Evolutionary conservation across 2,888 invertebrate species (phyloP).

Genomic region (Heliothis peltigera): DNA sequence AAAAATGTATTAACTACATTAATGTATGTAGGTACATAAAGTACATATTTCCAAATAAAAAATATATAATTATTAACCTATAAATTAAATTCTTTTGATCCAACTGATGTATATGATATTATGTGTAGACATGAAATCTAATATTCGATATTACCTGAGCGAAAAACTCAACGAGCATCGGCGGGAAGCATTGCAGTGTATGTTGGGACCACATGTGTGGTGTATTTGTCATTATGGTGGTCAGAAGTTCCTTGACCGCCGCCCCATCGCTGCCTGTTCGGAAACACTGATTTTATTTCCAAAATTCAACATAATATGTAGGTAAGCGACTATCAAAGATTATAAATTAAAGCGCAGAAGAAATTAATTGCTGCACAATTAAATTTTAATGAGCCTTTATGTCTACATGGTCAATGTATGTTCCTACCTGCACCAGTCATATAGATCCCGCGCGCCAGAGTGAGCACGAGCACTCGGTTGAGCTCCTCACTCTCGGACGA

Average conservation of each 20-base stretch:
- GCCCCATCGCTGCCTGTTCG: conserved; percentile 89
- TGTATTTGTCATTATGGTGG: conserved; percentile 97
- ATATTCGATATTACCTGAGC: conserved; percentile 87
- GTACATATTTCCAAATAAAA: too few species aligned
- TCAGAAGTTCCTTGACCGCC: conserved; percentile 97
- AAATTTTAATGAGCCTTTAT: too few species aligned
- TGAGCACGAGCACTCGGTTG: conserved; percentile 97
- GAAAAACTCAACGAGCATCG: conserved; percentile 96
- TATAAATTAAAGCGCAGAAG: too few species aligned
- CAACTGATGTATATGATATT: too few species aligned
- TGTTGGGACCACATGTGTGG: conserved; percentile 99
- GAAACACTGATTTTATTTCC: not conserved
- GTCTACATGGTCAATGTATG: not conserved
- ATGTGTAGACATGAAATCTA: not conserved
- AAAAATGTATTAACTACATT: too few species aligned
- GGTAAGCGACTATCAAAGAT: too few species aligned
- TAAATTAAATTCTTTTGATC: too few species aligned
- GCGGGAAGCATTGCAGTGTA: conserved; percentile 97
- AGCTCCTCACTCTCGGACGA: conserved; percentile 98
- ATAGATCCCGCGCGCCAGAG: conserved; percentile 97
- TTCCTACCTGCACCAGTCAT: conserved; percentile 94
- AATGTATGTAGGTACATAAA: too few species aligned
- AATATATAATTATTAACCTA: too few species aligned
- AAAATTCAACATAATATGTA: not conserved
- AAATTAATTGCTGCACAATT: too few species aligned